A percentile compares a stretch with the other conserved stretches of the same genome.
These are phyloP conservation scores for Heliocidaris tuberculata DNA, from an alignment of 35 echinoderm and acorn worm genomes.

Conservation along the genomic window DNA sequence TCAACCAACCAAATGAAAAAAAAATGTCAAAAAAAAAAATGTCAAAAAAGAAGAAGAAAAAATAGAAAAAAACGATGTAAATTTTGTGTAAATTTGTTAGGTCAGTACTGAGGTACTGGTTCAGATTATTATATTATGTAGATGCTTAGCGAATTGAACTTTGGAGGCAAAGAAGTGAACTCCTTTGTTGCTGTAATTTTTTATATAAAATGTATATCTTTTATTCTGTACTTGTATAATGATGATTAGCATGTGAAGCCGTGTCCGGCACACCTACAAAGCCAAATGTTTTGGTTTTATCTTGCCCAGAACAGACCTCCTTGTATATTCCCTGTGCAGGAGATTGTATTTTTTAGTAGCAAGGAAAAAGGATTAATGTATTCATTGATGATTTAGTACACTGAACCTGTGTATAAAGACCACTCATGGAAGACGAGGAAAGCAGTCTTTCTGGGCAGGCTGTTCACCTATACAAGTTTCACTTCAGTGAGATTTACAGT, in stretches of 20 bases:
- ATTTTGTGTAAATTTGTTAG: constrained; percentile 55
- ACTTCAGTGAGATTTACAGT: no score
- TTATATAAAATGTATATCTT: constrained; percentile 8
- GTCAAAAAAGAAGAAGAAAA: not conserved
- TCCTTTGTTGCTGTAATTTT: not conserved
- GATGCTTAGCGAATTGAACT: not conserved
- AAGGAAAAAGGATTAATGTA: not conserved
- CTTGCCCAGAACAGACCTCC: not conserved
- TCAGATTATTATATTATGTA: constrained; percentile 36
- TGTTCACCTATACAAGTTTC: no score
- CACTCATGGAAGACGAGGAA: no score
- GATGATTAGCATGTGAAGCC: not conserved
- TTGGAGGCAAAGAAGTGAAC: not conserved
- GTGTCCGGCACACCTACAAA: not conserved
- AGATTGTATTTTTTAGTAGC: not conserved
- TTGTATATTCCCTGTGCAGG: not conserved
- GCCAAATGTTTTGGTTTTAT: not conserved
- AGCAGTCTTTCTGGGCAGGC: no score
- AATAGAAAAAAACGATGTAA: constrained; percentile 24
- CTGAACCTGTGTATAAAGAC: not conserved
- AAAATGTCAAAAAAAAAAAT: not conserved
- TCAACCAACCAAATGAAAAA: not conserved
- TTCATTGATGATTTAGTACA: not conserved
- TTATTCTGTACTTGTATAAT: not conserved
- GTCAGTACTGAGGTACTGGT: constrained; percentile 44